Evolutionary conservation across 2,113 vertebrate species (phyloP).

Genomic region (Xyliphius kryptos): DNA sequence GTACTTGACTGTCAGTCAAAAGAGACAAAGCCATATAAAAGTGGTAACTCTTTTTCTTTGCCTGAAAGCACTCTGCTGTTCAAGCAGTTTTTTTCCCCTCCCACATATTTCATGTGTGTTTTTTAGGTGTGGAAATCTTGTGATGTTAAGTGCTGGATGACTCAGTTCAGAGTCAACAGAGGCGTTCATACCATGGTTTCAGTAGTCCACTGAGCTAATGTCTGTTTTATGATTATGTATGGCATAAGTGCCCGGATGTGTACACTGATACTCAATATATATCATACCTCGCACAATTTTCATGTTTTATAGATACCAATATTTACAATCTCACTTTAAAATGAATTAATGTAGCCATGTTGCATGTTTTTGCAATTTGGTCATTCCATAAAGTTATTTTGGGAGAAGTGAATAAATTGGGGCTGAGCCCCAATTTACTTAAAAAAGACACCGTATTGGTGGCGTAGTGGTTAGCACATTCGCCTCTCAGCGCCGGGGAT

Average conservation of each 20-base stretch:
- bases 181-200: conserved; percentile 36
- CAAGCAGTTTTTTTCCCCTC: conserved; percentile 17
- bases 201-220: background rate
- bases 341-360: too few relatives aligned
- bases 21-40: background rate
- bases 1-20: conserved; percentile 15
- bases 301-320: too few relatives aligned
- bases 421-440: too few relatives aligned
- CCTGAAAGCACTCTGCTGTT: background rate
- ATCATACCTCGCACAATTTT: too few relatives aligned
- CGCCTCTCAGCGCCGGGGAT: too few relatives aligned
- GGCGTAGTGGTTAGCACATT: too few relatives aligned
- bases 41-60: conserved; percentile 8
- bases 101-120: conserved; percentile 26
- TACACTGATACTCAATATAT: background rate
- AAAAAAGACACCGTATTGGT: too few relatives aligned
- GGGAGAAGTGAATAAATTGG: too few relatives aligned
- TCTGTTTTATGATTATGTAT: conserved; percentile 1
- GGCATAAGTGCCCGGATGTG: background rate
- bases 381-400: too few relatives aligned
- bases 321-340: too few relatives aligned
- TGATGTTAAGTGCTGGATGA: conserved; percentile 44
- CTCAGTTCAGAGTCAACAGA: conserved; percentile 60
- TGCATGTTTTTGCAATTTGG: too few relatives aligned
- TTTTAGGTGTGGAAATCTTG: conserved; percentile 47